Base-by-base conservation (phyloP, 2,113 vertebrate genomes). In the Hippoglossus stenolepis region DNA sequence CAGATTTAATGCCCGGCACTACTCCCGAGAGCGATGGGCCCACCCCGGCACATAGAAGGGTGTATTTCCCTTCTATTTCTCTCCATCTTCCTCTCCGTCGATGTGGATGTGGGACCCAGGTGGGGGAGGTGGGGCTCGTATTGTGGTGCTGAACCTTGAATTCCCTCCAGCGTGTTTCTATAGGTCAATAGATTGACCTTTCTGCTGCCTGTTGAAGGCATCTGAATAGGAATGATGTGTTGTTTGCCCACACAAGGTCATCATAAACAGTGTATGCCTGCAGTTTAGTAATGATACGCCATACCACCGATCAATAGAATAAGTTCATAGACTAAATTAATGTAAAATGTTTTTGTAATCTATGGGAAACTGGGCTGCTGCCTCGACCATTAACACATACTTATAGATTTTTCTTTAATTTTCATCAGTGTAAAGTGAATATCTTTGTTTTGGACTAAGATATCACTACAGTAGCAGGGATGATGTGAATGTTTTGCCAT, bases 1-100 rank as follows among this genome's bases (percentile, higher is more conserved):
- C 91, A 89, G 87, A 93, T 91, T 90, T 91, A 91, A 85, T 88
- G 87, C 65, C 58, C 79, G 61, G 38, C 87, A 68, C 81, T 77
- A 61, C 77, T 90, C 90, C 80, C 67, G 17, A 58, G 84, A 83
- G 89, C 82, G 82, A 59, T 72, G 63, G 60, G 63, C 58, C 82
- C 65, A 80, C 73, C 79, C 72, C 73, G 59, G 65, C 73, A 87
- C 84, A 81, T 74, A 65, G 77, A 80, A 60, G 79, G 72, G 40
- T 83, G 61, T 83, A 75, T 65, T 84, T 77, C 51, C 60, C 21
- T 31, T 62, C 24, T 59, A 4, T 21, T 20, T n/a, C 26, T 28
- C 31, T 68, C 38, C 38, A 12, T 66, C 43, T 54, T 18, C 64
- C 54, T 70, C 38, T 74, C 17, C 64, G 17, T 73, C 10, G 47